Evolutionary conservation across 37 sponge, comb jelly and placozoan genomes (phyloP).

Genomic region (Corticium candelabrum): DNA sequence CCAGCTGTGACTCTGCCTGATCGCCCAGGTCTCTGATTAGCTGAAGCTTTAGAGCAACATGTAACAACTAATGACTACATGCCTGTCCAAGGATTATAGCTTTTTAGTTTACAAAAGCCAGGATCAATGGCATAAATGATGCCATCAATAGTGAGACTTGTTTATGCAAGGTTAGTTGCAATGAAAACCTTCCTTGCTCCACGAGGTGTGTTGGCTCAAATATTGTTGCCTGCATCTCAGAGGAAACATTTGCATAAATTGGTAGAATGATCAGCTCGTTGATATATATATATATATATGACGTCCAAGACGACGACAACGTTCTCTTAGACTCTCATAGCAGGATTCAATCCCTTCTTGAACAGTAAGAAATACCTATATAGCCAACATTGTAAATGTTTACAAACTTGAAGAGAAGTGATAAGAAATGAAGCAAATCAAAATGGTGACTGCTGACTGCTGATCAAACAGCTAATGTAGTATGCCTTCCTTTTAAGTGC

Average conservation of each 20-base stretch:
- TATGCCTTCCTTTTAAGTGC: no score
- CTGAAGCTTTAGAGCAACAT: conserved; percentile 58
- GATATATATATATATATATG: no score
- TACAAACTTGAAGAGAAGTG: no score
- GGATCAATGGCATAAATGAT: conserved; percentile 97
- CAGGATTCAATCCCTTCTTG: no score
- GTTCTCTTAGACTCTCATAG: no score
- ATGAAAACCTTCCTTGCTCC: conserved; percentile 88
- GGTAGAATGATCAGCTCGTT: conserved; percentile 84
- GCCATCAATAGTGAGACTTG: conserved; percentile 95
- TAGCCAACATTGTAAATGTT: no score
- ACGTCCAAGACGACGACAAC: no score
- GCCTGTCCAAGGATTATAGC: conserved; percentile 75
- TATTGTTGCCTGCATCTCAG: conserved; percentile 98
- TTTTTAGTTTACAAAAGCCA: conserved; percentile 91
- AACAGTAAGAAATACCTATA: no score
- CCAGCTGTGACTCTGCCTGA: conserved; percentile 95
- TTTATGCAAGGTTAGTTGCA: no score
- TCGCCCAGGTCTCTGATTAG: conserved; percentile 93
- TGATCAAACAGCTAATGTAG: no score
- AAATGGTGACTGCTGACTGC: no score
- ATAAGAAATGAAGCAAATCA: no score
- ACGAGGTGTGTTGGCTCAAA: conserved; percentile 97
- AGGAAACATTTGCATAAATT: conserved; percentile 94
- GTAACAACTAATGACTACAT: conserved; percentile 80